Evolutionary conservation across 2,797 vertebrate species (phyloP), one percentile per base, ranked within the genome.

Genomic region (Danio aesculapii): DNA sequence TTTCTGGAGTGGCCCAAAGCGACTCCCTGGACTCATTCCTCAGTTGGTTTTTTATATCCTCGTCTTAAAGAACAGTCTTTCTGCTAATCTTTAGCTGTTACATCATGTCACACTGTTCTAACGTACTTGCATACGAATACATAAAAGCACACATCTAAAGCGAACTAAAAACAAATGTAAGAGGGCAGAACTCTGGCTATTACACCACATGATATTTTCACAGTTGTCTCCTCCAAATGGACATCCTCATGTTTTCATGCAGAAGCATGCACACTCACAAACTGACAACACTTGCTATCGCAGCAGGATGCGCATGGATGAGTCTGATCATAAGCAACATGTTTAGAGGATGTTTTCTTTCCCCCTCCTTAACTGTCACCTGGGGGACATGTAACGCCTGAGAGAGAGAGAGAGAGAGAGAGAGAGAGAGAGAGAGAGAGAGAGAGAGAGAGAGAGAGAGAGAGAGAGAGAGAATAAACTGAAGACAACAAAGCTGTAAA

Each of bases 51-150:
- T 90, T 90, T 90, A 90, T 90, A 83, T 83, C 88, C 89, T 86
- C 39, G 87, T 89, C 87, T 88, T 86, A 75, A 86, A 88, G 88
- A 90, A 88, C 86, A 90, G 86, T 90, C 85, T 86, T 87, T 92
- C 87, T 87, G 91, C 91, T 91, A 90, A 91, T 90, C 88, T 87
- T 87, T 91, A 88, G 87, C 21, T 89, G 90, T 88, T 89, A 86
- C 79, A 78, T 91, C 92, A 92, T 89, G 86, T 81, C 85, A 87
- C 89, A 90, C 89, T 86, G 88, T 85, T 88, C 87, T 92, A 91
- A 92, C 50, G 44, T 89, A 90, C 86, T 68, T 79, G 86, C 87
- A 83, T 84, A 89, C 86, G 86, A 90, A 92, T 88, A 21, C 2
- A 17, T 2, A 67, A 11, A 46, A 44, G n/a, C 6, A 41, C 8